Base-by-base conservation (phyloP, 1,140 invertebrate genomes). In the Penaeus japonicus region DNA sequence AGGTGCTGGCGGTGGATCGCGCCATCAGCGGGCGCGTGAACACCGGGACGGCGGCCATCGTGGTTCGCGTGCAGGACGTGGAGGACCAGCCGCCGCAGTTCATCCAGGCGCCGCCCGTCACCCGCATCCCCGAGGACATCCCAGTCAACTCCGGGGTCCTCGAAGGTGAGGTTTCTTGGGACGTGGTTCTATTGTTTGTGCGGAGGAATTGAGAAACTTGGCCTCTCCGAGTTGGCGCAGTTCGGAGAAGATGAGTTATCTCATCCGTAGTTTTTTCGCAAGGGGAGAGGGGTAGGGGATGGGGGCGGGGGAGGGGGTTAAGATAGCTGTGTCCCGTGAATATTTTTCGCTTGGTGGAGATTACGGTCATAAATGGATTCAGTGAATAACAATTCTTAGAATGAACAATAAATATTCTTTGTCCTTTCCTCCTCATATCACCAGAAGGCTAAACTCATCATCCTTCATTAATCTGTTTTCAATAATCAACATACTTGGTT, bases 41-140 rank as follows among this genome's bases (percentile, higher is more conserved):
- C 91, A 97, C 97, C 1, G 97, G 96, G 30, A 97, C 97, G 1
- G 97, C 97, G 0, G 96, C 96, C 39, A 95, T 98, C 90, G 92
- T 98, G 89, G 94, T 98, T 0, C 96, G 97, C 93, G 95, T 98
- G 4, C 94, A 95, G 91, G 97, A 98, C 93, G 95, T 97, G 27
- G 97, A 97, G 93, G 97, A 98, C 92, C 96, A 97, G 92, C 96
- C 96, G 4, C 97, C 97, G 0, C 96, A 97, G 92, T 98, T 98
- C 93, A 95, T 97, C 35, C 94, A 95, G 73, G 96, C 96, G 17
- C 96, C 95, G 79, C 96, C 97, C 1, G 96, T 98, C 30, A 96
- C 96, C 0, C 94, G 96, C 91, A 95, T 98, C 59, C 95, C 96
- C 88, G 97, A 98, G 93, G 96, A 98, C 94, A 95, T 95, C 0